Base-by-base conservation (phyloP, 2,888 invertebrate genomes). In the Aphrophora alni region DNA sequence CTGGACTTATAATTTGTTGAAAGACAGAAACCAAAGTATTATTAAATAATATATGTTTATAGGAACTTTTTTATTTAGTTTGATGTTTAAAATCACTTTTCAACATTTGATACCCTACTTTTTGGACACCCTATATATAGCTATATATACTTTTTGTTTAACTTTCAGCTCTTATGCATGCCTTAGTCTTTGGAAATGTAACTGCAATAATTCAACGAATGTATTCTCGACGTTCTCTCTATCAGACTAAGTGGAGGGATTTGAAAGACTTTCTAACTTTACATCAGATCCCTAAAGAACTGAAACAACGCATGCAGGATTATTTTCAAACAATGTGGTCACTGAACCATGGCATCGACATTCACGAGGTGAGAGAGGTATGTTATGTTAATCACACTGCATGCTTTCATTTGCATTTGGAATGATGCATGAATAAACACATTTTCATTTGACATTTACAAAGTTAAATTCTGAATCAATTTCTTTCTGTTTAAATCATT, bases 301-400 rank as follows among this genome's bases (percentile, higher is more conserved):
- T 98, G 83, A 97, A 98, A 88, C 97, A 97, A 87, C 91, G 98
- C 83, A 98, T 98, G 94, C 97, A 97, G 87, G 98, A 98, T 88
- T 98, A 98, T 89, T 98, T 98, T 88, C 98, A 98, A 89, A 98
- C 98, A 17, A 98, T 96, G 92, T 98, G 98, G 98, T 97, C 98
- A 14, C 92, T 98, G 82, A 98, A 98, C 89, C 97, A 98, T 88
- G 98, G 98, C 80, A 98, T 98, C 87, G 98, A 98, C 88, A 96
- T 97, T 85, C 95, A 97, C 87, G 98, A 98, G 94, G 98, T 97
- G 89, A 89, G 89, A 86, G 80, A 84, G 84, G 84, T 84, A 84
- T 80, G 84, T 85, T 78, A 73, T 59, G 59, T 59, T 59, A 59
- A 59, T 71, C 72, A 38, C 74, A 69, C 70, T 74, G 21, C 72